Evolutionary conservation across 2,113 vertebrate species (phyloP), one percentile per base, ranked within the genome.

Genomic region (Heliornis fulica): DNA sequence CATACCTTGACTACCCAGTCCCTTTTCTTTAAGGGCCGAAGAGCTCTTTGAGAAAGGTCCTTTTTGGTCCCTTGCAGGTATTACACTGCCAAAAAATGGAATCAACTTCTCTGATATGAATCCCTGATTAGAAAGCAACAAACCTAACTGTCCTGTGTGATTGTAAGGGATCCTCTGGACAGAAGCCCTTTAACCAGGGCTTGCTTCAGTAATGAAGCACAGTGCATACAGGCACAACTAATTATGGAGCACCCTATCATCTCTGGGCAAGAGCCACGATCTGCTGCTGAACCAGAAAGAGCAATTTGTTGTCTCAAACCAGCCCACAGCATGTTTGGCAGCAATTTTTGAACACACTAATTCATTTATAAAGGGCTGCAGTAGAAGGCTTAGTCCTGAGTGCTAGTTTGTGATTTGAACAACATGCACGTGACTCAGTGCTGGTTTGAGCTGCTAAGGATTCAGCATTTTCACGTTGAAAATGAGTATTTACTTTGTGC

Each of bases 271-370:
- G 63, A 93, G 70, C 45, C 7, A 4, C 21, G 45, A 38, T 83
- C 84, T 78, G 71, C 83, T 83, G 66, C 76, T 93, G 79, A 90
- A 95, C 84, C 87, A 90, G 45, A 86, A 93, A 43, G 50, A 88
- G 48, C 78, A 83, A 76, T 63, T 81, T 85, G 26, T 59, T 76
- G 48, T 79, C 78, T 95, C 66, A 87, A 41, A n/a, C 19, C 51
- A 83, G 48, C 57, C 77, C 60, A 29, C 65, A 76, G 48, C 45
- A 18, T 0, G 1, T 90, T 65, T 66, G 72, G 74, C 43, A 70
- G 46, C 56, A 23, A 11, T 31, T 87, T 90, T 41, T 83, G 32
- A 51, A 56, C 8, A 38, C 18, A 8, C 25, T 23, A 53, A 83
- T 90, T 86, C 9, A 70, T 71, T 90, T 93, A 63, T 60, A 83